Evolutionary conservation across 2,888 invertebrate species (phyloP), one percentile per base, ranked within the genome.

Genomic region (Dorcus parallelipipedus): DNA sequence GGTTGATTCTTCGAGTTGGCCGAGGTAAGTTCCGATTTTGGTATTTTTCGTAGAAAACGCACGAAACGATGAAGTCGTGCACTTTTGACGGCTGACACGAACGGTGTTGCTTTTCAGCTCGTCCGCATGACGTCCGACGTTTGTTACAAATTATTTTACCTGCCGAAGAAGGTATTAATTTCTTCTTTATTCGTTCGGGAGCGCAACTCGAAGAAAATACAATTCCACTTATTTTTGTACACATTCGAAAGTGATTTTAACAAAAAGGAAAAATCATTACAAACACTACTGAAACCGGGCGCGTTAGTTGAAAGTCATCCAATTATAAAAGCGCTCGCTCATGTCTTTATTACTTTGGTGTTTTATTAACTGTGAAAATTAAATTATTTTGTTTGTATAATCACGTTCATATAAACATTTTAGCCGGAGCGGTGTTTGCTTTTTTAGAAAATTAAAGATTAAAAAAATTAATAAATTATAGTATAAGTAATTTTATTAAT

Each of bases 121-220:
- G 59, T 39, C 66, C 49, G 58, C 63, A 49, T 64, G 66, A 55
- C 56, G 64, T 58, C 61, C 56, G 63, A 67, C 65, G 65, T 68
- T 69, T 70, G 69, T 72, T 69, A 73, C 73, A 74, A 75, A 74
- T 75, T 74, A 73, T 73, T 71, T 67, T 75, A 75, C 75, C 75
- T 75, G 75, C 56, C 52, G 58, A 53, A 49, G 52, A n/a, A 55
- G 59, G 57, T 64, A 64, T 62, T 59, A 61, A 63, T 60, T 62
- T 59, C 57, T 63, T 20, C 20, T 20, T 14, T 14, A 52, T 60
- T 58, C 52, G 33, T 49, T 23, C 38, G 49, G 10, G 38, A 33
- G 38, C 33, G 26, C 48, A 56, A 52, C 47, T 52, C 52, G 23
- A 52, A 45, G 45, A 41, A 45, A 52, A 33, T 26, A 26, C 26